A percentile compares a stretch with the other conserved stretches of the same genome.
These are phyloP conservation scores for Hozukius guyotensis DNA, from an alignment of 2,797 vertebrate species.

Conservation along the genomic window DNA sequence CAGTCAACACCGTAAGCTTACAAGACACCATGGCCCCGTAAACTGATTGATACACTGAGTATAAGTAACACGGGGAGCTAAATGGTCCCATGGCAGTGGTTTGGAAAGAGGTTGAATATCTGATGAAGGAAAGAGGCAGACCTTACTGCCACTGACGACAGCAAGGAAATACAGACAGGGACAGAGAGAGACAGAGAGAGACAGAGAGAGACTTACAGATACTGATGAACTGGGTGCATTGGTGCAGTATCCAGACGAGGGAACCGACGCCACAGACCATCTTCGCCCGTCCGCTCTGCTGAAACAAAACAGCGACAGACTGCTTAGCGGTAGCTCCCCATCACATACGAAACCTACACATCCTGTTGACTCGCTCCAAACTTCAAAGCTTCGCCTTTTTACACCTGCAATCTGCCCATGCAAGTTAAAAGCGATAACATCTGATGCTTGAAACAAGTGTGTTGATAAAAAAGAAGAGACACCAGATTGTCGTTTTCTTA, in stretches of 20 bases:
- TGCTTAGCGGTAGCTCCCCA: slow-evolving; percentile 1
- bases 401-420: not conserved
- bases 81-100: slow-evolving; percentile 32
- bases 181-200: not conserved
- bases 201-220: slow-evolving; percentile 81
- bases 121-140: slow-evolving; percentile 22
- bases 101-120: slow-evolving; percentile 25
- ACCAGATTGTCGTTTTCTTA: slow-evolving; percentile 43
- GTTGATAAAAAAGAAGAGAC: not conserved
- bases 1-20: slow-evolving; percentile 29
- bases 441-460: not conserved
- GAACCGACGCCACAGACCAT: slow-evolving; percentile 94
- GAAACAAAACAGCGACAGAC: slow-evolving; percentile 29
- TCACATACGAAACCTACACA: not conserved
- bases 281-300: slow-evolving; percentile 89
- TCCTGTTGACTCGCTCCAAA: slow-evolving; percentile 20
- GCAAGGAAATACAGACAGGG: not conserved
- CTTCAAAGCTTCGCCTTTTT: not conserved
- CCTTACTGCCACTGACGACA: not conserved
- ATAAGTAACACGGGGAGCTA: slow-evolving; percentile 23
- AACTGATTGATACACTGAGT: slow-evolving; percentile 27
- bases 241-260: slow-evolving; percentile 95
- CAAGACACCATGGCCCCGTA: slow-evolving; percentile 23
- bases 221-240: slow-evolving; percentile 94
- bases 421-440: not conserved